Base-by-base conservation (phyloP, 2,888 invertebrate species). In the Ormyrus labotus region DNA sequence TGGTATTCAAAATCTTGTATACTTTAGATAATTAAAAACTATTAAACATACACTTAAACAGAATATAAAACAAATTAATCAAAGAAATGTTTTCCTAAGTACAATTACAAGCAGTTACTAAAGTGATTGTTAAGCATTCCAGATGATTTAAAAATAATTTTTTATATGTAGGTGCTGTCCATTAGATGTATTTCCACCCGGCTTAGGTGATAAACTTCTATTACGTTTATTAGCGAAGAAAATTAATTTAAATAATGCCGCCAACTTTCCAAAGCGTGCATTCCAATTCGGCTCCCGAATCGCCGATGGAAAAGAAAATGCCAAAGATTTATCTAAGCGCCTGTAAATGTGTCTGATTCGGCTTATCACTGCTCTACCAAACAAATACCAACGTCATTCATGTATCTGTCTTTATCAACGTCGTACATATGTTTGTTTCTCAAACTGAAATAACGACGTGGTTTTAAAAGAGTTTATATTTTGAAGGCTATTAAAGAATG, bases 251-350 rank as follows among this genome's bases (percentile, higher is more conserved):
- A 89, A 89, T 82, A 91, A 92, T 73, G 94, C 94, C 6, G 94
- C 95, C 5, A 90, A 91, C 63, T 93, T 97, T 69, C 97, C 96
- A 63, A 99, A 99, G 91, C 92, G 98, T 89, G 99, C 99, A 0
- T 94, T 99, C 85, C 99, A 99, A 90, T 99, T 99, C 92, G 99
- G 99, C 10, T 97, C 98, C 0, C 93, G 97, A 88, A 98, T 99
- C 87, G 99, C 98, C 6, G 96, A 97, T 90, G 94, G 94, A 68
- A 97, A 96, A 89, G 97, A 98, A 92, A 97, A 96, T 89, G 98
- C 96, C 5, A 93, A 94, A 87, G 95, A 97, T 88, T 87, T 94
- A 79, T 97, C 97, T 1, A 84, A 84, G 45, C 87, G 88, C 76
- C 84, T 89, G 48, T 87, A 81, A 85, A 51, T n/a, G 9, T 19